Percentiles rank a stretch among this genome's conserved stretches.
Conservation (phyloP, 2,888 invertebrate species). For the Oconnorella tubifera region DNA sequence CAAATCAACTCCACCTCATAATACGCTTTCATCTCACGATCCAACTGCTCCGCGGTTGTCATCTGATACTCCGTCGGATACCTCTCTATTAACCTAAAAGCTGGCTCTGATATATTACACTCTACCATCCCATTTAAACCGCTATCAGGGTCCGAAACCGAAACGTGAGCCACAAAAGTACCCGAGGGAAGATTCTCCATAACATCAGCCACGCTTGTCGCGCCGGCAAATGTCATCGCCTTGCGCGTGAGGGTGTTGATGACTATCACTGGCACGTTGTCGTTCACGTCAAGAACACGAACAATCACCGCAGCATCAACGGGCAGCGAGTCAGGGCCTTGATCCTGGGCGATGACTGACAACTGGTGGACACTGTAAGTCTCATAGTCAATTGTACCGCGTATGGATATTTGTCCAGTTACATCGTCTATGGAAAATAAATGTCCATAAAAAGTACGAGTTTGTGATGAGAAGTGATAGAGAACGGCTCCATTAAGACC, state of each 20-base stretch:
- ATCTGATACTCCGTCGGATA: slow-evolving; percentile 25
- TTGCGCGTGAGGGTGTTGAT: slow-evolving; percentile 29
- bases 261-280: slow-evolving; percentile 31
- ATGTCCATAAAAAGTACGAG: slow-evolving; percentile 24
- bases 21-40: slow-evolving; percentile 27
- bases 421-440: slow-evolving; percentile 29
- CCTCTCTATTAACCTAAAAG: slow-evolving; percentile 5
- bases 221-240: slow-evolving; percentile 5
- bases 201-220: slow-evolving; percentile 18
- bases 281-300: slow-evolving; percentile 33
- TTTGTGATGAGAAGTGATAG: slow-evolving; percentile 33
- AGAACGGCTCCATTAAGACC: slow-evolving; percentile 32
- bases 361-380: slow-evolving; percentile 28
- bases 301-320: slow-evolving; percentile 33
- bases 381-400: slow-evolving; percentile 32
- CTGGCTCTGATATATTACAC: slow-evolving; percentile 8
- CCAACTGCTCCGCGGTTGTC: slow-evolving; percentile 25
- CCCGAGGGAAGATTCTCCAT: slow-evolving; percentile 18
- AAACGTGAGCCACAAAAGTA: slow-evolving; percentile 28
- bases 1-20: slow-evolving; percentile 28
- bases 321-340: slow-evolving; percentile 30
- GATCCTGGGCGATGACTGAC: slow-evolving; percentile 31
- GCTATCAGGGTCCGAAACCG: slow-evolving; percentile 28
- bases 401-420: slow-evolving; percentile 30
- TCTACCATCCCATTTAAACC: slow-evolving; percentile 27